phyloP scores from a whole-genome alignment of 2,888 invertebrate species.

The Pollenia angustigena region DNA sequence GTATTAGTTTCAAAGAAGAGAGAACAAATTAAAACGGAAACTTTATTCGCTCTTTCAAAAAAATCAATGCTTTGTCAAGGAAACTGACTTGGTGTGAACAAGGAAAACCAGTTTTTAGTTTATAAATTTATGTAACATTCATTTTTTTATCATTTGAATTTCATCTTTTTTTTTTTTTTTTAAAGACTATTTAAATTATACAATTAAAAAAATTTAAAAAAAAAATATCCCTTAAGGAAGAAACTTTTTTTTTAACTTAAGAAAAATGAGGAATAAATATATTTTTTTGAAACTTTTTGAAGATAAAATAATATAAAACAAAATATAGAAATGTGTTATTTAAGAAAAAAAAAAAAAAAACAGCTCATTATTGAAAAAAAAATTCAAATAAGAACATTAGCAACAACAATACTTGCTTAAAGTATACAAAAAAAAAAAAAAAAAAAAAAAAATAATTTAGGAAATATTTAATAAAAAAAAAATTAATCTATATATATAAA shows the following conservation, averaged over 20 bases:
- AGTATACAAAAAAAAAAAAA: slow-evolving; percentile 70
- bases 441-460: slow-evolving; percentile 61
- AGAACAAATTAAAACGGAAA: no score
- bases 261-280: slow-evolving; percentile 79
- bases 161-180: not conserved
- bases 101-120: no score
- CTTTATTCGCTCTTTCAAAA: no score
- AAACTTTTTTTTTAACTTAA: slow-evolving; percentile 79
- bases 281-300: slow-evolving; percentile 83
- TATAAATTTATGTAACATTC: not conserved
- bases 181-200: slow-evolving; percentile 62
- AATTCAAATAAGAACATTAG: slow-evolving; percentile 56
- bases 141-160: not conserved
- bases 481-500: no score
- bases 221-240: slow-evolving; percentile 61
- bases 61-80: no score
- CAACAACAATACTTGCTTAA: slow-evolving; percentile 65
- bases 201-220: slow-evolving; percentile 69
- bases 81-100: no score
- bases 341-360: slow-evolving; percentile 51
- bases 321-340: slow-evolving; percentile 70
- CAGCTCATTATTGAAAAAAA: slow-evolving; percentile 75
- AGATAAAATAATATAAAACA: slow-evolving; percentile 65
- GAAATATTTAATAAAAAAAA: slow-evolving; percentile 60
- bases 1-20: no score